Evolutionary conservation across 2,797 vertebrate genomes (phyloP), one percentile per base, ranked within the genome.

Genomic region (Dromococcyx pavoninus): DNA sequence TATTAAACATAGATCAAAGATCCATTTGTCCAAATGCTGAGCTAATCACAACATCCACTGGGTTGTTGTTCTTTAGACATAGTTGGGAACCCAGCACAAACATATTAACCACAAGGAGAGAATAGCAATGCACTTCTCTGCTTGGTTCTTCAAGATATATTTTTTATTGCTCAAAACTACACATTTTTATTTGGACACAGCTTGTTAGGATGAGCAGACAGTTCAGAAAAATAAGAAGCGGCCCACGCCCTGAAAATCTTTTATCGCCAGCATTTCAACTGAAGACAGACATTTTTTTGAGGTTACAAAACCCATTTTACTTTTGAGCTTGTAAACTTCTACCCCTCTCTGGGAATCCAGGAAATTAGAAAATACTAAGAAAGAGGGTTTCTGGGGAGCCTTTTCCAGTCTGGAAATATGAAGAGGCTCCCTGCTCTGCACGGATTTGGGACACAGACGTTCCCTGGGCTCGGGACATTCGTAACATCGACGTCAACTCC

Each of bases 261-360:
- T 41, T 53, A 92, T 86, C 15, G 51, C 85, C 89, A 89, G 32
- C 69, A 86, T 82, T 93, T 74, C 88, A 17, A 76, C 86, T 72
- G 75, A 57, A 82, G 71, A 75, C 79, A 85, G 73, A 58, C 91
- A 95, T 97, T 95, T 94, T 95, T 95, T 15, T 41, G 94, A 91
- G 75, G 91, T 93, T 90, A 91, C 79, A 70, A 95, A 96, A 95
- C 53, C 93, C 70, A 7, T 86, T 90, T 86, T 51, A 17, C 80
- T 88, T 72, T 24, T 10, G 71, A 80, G 67, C 64, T 89, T 50
- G 92, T 82, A 94, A 95, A 87, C 67, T 23, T 91, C 84, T 95
- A 86, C 77, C 87, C 57, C 65, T 87, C 71, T 94, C 76, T 39
- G 88, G 75, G 91, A 91, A 74, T 88, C 43, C 85, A 91, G 79